Evolutionary conservation across 2,797 vertebrate species (phyloP).

Genomic region (Pseudotriccus pelzelni): DNA sequence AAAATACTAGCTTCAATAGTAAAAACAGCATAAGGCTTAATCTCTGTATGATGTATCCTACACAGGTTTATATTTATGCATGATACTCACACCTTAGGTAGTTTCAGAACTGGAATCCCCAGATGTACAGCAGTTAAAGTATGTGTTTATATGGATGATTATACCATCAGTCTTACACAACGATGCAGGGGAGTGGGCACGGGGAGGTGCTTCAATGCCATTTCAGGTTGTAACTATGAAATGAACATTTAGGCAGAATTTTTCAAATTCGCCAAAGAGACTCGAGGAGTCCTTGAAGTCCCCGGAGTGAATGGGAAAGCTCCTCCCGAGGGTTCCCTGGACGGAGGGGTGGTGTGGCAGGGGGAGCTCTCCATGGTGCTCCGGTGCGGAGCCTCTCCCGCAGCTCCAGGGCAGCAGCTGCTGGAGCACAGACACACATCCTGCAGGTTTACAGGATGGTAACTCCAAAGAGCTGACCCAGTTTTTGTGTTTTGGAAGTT

Average conservation of each 20-base stretch:
- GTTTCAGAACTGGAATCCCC: neutral
- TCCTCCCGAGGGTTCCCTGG: rapidly evolving
- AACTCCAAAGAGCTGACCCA: neutral
- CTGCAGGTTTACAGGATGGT: neutral
- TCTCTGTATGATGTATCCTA: neutral
- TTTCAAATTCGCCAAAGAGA: neutral
- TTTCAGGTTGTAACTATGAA: neutral
- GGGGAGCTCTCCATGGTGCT: constrained; percentile 41
- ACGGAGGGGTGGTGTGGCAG: rapidly evolving
- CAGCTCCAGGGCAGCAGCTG: rapidly evolving
- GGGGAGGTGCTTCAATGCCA: neutral
- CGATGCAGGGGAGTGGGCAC: neutral
- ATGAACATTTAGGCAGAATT: neutral
- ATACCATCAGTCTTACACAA: neutral
- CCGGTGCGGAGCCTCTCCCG: rapidly evolving
- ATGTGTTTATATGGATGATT: neutral
- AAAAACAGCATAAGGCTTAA: neutral
- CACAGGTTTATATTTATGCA: neutral
- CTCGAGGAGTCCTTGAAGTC: neutral
- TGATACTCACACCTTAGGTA: neutral
- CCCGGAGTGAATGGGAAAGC: neutral
- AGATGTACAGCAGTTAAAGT: neutral
- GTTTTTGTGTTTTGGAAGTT: neutral
- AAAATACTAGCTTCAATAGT: neutral
- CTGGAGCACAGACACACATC: rapidly evolving